These are phyloP conservation scores for Lepidocyrtoides sp. DNA, from an alignment of 2,888 invertebrate genomes.

Conservation along the genomic window DNA sequence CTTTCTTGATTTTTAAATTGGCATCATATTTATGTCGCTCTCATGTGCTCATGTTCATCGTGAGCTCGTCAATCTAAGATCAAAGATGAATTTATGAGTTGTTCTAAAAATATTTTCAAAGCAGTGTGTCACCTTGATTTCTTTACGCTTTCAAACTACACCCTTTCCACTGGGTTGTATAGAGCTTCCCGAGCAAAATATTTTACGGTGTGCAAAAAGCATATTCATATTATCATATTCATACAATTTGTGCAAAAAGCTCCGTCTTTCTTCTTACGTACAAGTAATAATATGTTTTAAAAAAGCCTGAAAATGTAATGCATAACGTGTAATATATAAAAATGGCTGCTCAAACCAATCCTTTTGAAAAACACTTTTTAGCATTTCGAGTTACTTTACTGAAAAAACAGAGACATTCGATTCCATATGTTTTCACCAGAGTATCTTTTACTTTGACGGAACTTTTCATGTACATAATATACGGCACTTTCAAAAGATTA, in stretches of 20 bases:
- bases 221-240: conserved; percentile 41
- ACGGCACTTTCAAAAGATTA: neutral
- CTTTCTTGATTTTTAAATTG: conserved; percentile 3
- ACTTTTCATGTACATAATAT: neutral
- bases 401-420: neutral
- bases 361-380: too few relatives aligned
- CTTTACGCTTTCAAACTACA: neutral
- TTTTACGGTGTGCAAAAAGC: conserved; percentile 52
- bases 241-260: too few relatives aligned
- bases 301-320: neutral
- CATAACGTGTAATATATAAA: neutral
- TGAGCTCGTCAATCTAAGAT: conserved; percentile 39
- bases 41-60: neutral
- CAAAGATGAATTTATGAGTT: conserved; percentile 76
- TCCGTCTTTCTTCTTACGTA: neutral
- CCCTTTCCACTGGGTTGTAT: neutral
- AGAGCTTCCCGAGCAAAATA: neutral
- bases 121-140: conserved; percentile 76
- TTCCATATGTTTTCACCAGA: neutral
- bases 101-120: conserved; percentile 74
- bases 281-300: too few relatives aligned
- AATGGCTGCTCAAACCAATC: too few relatives aligned
- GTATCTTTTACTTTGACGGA: neutral
- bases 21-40: neutral
- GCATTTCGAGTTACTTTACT: neutral